A percentile compares a stretch with the other conserved stretches of the same genome.
These are phyloP conservation scores for Sarcophaga peregrina DNA, from an alignment of 1,140 invertebrate species.

Conservation along the genomic window DNA sequence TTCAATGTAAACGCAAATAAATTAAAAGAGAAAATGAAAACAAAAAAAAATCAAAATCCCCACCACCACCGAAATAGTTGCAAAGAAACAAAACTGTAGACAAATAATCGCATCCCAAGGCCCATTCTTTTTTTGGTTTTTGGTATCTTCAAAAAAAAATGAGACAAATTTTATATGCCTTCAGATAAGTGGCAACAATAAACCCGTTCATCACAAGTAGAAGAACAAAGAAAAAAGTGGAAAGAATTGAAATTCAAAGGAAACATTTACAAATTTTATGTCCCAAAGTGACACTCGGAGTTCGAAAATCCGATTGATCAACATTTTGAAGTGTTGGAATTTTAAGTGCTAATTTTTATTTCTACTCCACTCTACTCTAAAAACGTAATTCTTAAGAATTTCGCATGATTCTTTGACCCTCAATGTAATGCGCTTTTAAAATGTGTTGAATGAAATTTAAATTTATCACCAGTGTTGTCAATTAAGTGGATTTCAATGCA, in stretches of 20 bases:
- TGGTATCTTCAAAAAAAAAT: not conserved
- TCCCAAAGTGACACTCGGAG: conserved; percentile 26
- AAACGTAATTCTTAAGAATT: conserved; percentile 42
- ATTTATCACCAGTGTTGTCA: not conserved
- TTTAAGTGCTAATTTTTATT: conserved; percentile 47
- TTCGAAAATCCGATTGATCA: conserved; percentile 46
- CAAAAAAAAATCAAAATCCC: not conserved
- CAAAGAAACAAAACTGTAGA: conserved; percentile 11
- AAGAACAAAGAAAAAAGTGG: not conserved
- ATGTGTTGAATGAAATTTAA: not conserved
- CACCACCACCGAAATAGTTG: not conserved
- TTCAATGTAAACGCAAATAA: not conserved
- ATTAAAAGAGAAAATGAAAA: not conserved
- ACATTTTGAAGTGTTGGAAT: conserved; percentile 45
- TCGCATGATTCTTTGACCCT: conserved; percentile 39
- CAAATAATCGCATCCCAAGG: not conserved
- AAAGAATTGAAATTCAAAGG: not conserved
- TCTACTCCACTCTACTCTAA: not conserved
- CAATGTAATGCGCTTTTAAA: not conserved
- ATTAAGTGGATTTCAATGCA: not conserved
- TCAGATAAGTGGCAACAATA: not conserved
- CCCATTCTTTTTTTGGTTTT: not conserved
- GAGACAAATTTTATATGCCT: not conserved
- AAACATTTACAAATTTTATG: conserved; percentile 14
- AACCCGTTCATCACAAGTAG: not conserved